Percentiles rank a stretch among this genome's conserved stretches.
phyloP scores from a whole-genome alignment of 2,797 vertebrate species.

The Notoglanidium macrostoma region DNA sequence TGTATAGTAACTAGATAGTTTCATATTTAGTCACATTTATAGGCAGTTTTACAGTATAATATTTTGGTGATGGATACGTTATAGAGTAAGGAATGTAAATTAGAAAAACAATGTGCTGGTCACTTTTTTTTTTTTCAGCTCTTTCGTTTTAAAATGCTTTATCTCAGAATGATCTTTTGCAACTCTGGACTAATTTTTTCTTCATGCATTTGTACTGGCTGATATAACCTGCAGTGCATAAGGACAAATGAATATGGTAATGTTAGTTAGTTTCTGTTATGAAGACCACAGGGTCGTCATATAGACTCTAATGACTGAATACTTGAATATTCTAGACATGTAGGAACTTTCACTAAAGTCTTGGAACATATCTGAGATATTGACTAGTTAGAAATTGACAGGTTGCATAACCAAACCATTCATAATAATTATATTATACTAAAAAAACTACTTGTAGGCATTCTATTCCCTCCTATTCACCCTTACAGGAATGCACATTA shows the following conservation, averaged over 20 bases:
- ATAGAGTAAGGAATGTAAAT: no score
- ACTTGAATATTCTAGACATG: background rate
- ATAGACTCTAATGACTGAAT: background rate
- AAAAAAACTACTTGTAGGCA: background rate
- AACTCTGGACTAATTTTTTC: background rate
- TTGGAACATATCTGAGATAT: background rate
- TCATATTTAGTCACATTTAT: no score
- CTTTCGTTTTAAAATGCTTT: no score
- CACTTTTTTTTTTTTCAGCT: no score
- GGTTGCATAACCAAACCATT: background rate
- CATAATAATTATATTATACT: background rate
- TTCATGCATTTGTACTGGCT: background rate
- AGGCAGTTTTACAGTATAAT: no score
- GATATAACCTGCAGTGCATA: background rate
- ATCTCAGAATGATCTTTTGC: no score
- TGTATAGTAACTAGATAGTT: no score
- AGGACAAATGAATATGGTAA: no score
- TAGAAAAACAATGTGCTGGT: no score
- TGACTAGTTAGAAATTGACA: background rate
- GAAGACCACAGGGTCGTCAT: background rate
- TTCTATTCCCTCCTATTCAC: background rate
- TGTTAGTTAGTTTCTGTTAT: background rate
- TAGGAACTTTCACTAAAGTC: background rate
- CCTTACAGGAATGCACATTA: background rate
- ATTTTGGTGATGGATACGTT: no score